Conservation (phyloP, 2,888 invertebrate genomes). For the Lochmaea crataegi region DNA sequence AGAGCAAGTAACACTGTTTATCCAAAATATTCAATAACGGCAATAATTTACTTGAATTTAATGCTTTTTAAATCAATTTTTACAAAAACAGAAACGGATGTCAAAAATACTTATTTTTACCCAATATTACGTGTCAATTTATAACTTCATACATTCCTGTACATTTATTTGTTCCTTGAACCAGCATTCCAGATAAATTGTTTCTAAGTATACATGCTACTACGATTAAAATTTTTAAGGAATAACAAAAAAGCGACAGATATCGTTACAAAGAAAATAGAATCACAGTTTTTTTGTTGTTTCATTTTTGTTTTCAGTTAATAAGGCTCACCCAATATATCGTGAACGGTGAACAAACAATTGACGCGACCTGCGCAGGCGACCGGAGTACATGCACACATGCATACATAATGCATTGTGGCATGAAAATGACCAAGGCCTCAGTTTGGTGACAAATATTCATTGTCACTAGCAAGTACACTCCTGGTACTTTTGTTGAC, state of each 20-base stretch:
- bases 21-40: neutral
- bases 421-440: too few relatives aligned
- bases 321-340: too few relatives aligned
- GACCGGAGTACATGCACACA: too few relatives aligned
- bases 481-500: too few relatives aligned
- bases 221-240: neutral
- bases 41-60: neutral
- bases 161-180: slow-evolving; percentile 41
- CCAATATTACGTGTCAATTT: slow-evolving; percentile 8
- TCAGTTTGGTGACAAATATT: too few relatives aligned
- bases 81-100: neutral
- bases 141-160: slow-evolving; percentile 31
- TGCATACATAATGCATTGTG: too few relatives aligned
- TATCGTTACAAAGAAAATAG: neutral
- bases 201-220: slow-evolving; percentile 10
- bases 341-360: too few relatives aligned
- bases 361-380: too few relatives aligned
- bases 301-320: too few relatives aligned
- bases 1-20: neutral
- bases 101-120: slow-evolving; percentile 1
- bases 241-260: neutral
- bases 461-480: too few relatives aligned
- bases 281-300: neutral
- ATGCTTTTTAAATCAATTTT: neutral
- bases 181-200: slow-evolving; percentile 38